Conservation (phyloP, 2,113 vertebrate genomes). For the Psilopsiagon aymara region DNA sequence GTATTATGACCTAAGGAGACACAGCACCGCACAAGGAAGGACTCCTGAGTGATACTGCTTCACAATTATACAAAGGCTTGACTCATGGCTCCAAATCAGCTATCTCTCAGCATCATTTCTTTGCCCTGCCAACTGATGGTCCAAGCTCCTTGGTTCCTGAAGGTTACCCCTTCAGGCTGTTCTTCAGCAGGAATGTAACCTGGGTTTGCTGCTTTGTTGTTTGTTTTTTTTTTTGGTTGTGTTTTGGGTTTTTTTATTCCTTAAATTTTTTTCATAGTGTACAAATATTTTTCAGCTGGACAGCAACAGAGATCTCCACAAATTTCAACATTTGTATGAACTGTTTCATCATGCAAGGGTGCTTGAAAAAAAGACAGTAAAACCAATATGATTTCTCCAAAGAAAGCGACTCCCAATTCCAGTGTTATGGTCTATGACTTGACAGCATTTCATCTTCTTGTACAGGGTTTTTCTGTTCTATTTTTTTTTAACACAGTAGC, state of each 20-base stretch:
- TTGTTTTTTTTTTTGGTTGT: neutral
- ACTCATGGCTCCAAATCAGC: neutral
- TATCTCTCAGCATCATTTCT: neutral
- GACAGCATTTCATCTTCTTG: conserved; percentile 69
- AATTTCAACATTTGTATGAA: neutral
- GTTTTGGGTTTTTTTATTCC: neutral
- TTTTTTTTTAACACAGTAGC: conserved; percentile 9
- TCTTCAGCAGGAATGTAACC: neutral
- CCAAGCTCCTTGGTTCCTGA: neutral
- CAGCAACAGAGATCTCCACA: neutral
- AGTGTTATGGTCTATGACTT: conserved; percentile 63
- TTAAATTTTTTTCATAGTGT: neutral
- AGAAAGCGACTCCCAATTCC: conserved; percentile 24
- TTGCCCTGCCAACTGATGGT: neutral
- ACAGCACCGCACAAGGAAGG: neutral
- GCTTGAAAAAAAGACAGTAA: conserved; percentile 1
- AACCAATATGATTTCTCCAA: neutral
- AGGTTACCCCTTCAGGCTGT: neutral
- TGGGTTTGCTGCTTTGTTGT: neutral
- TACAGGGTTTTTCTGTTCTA: neutral
- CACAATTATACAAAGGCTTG: neutral
- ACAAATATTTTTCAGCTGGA: neutral
- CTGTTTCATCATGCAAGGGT: neutral
- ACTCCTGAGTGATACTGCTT: neutral
- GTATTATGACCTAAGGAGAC: neutral